Base-by-base conservation (phyloP, 2,113 vertebrate species). In the Hydropotes inermis region DNA sequence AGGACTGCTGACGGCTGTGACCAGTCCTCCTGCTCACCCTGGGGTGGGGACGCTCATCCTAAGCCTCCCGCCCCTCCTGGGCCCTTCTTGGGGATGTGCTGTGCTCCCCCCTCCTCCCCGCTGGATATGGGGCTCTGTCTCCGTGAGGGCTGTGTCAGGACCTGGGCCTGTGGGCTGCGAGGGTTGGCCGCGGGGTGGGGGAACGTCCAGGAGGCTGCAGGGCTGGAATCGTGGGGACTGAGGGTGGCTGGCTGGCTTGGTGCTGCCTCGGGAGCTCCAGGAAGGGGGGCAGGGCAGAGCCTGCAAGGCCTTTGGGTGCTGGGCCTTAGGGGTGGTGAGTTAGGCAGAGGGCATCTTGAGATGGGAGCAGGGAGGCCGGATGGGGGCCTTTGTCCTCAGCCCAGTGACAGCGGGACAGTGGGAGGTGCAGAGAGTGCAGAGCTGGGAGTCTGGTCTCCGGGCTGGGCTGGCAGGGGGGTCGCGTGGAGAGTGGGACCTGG, bases 1-100 rank as follows among this genome's bases (percentile, higher is more conserved):
- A 17, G 93, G 58, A 14, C 6, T 0, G 1, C 2, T 25, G 39
- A 3, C 7, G 0, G 23, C 60, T 17, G 21, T 45, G 39, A 12
- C 5, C 2, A 12, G 12, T 4, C 5, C 2, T 16, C 47, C 45
- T 1, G 25, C 30, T 16, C 7, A 8, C 43, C 4, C 39, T 15
- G 7, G 45, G 36, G 50, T 3, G 1, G 0, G 52, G 0, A 17
- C 1, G 5, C 39, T 21, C 5, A 0, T 10, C 23, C 25, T 25
- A 1, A 14, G 1, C 52, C 87, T 28, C 2, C 1, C 0, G 6
- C 36, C 9, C 0, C 3, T 8, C 52, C 2, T 3, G 25, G 61
- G 78, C 15, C 30, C 50, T 30, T 3, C 30, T 30, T 2, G 23
- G 39, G 25, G 57, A 1, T 2, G 6, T 21, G 1, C 3, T 14